Base-by-base conservation (phyloP, 1,140 invertebrate genomes). In the Pseudachorutes palmiensis region DNA sequence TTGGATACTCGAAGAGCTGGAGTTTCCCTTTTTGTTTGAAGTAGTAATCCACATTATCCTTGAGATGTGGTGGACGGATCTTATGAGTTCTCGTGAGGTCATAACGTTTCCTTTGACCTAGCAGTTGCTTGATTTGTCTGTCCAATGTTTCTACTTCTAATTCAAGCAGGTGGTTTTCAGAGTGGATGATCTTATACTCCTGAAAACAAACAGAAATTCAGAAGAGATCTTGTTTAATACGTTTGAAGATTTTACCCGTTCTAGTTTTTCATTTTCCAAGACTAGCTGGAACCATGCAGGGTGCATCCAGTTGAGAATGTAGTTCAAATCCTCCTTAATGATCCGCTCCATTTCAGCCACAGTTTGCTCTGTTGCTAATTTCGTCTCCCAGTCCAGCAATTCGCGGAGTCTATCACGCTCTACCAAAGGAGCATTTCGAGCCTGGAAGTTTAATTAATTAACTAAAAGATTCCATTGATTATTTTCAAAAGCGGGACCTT, bases 251-350 rank as follows among this genome's bases (percentile, higher is more conserved):
- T 55, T 51, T 48, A 66, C 69, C 36, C 57, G 57, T 48, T 16
- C 36, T 28, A 70, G 51, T 64, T 51, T 49, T 22, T 62, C 2
- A 62, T 71, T 74, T 64, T 74, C 70, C n/a, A 71, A 30, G 33
- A 68, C 41, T 29, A 74, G 45, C 0, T 68, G 45, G 58, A 71
- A 71, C 72, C 72, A 74, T 14, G 69, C 65, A 1, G 69, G 70
- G 62, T 74, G 68, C 48, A 71, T 59, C 45, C 58, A 70, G 24
- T 48, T 36, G 24, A 71, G 19, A 29, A 74, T 61, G 41, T 67
- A 49, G 30, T 74, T 65, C 22, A 74, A 30, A 55, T 74, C 72
- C 33, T 65, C 51, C 2, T 49, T 19, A 49, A 74, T 71, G 19
- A 70, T 68, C 26, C 55, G 0, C 57, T 71, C 72, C 68, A 74